A percentile compares a stretch with the other conserved stretches of the same genome.
phyloP scores from a whole-genome alignment of 1,140 invertebrate species.

The Leptopilina boulardi region DNA sequence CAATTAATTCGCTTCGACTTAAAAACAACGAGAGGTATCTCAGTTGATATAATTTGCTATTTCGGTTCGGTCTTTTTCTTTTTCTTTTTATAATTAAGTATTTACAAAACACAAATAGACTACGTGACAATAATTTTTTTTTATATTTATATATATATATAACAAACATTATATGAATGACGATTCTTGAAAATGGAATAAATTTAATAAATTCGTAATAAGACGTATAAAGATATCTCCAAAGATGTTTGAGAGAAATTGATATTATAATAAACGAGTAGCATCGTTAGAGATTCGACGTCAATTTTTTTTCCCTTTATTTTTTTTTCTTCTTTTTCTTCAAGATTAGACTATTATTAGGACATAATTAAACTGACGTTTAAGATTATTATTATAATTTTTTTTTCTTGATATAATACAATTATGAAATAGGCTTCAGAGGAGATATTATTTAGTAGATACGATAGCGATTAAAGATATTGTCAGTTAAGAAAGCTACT shows the following conservation, averaged over 20 bases:
- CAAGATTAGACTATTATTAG: slow-evolving; percentile 5
- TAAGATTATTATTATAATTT: background rate
- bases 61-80: background rate
- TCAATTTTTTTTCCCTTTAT: background rate
- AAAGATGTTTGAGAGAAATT: background rate
- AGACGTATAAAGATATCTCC: background rate
- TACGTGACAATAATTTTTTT: slow-evolving; percentile 10
- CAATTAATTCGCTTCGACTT: slow-evolving; percentile 30
- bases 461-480: slow-evolving; percentile 35
- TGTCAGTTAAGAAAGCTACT: slow-evolving; percentile 48
- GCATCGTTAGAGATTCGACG: slow-evolving; percentile 5
- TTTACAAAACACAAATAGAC: slow-evolving; percentile 21
- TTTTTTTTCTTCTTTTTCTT: background rate
- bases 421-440: slow-evolving; percentile 39
- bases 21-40: slow-evolving; percentile 32
- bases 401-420: slow-evolving; percentile 26
- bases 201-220: slow-evolving; percentile 29
- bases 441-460: slow-evolving; percentile 26
- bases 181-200: background rate
- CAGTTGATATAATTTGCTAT: slow-evolving; percentile 12
- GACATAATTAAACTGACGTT: background rate
- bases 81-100: background rate
- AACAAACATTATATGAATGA: background rate
- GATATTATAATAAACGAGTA: background rate
- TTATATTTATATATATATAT: no score